Conservation (phyloP, 1,140 invertebrate species). For the Drosophila lowei region DNA sequence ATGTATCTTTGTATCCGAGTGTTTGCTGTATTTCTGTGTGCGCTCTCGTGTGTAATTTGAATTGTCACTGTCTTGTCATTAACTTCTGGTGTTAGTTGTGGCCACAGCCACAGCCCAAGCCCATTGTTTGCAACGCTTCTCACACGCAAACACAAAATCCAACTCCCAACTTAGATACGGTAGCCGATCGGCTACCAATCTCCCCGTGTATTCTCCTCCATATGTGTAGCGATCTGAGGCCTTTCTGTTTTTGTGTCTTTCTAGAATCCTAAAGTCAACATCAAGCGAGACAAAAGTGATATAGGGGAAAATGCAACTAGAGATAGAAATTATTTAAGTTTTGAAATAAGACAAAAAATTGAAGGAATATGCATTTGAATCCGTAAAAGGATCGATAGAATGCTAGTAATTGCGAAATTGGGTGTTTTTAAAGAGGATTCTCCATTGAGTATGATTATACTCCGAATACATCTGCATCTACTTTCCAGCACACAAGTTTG, state of each 20-base stretch:
- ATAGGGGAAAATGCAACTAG: not conserved
- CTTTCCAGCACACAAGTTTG: too few relatives aligned
- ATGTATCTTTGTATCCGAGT: slow-evolving; percentile 10
- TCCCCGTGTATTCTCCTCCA: not conserved
- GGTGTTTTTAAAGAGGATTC: too few relatives aligned
- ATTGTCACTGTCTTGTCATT: slow-evolving; percentile 82
- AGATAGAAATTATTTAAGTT: not conserved
- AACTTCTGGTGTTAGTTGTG: slow-evolving; percentile 76
- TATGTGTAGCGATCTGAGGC: slow-evolving; percentile 12
- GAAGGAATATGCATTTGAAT: too few relatives aligned
- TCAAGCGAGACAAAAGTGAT: slow-evolving; percentile 18
- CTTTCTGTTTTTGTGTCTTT: not conserved
- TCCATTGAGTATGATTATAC: too few relatives aligned
- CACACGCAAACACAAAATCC: slow-evolving; percentile 69
- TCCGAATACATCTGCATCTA: too few relatives aligned
- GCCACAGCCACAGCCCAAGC: slow-evolving; percentile 2
- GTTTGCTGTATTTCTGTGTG: slow-evolving; percentile 9
- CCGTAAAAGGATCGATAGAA: too few relatives aligned
- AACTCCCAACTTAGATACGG: slow-evolving; percentile 51
- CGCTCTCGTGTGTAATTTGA: slow-evolving; percentile 68
- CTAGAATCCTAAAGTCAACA: slow-evolving; percentile 27
- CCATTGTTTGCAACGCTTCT: slow-evolving; percentile 74
- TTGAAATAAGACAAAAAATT: too few relatives aligned
- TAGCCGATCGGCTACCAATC: slow-evolving; percentile 33
- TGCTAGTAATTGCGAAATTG: too few relatives aligned